Evolutionary conservation across 2,888 invertebrate genomes (phyloP), one percentile per base, ranked within the genome.

Genomic region (Unio pictorum): DNA sequence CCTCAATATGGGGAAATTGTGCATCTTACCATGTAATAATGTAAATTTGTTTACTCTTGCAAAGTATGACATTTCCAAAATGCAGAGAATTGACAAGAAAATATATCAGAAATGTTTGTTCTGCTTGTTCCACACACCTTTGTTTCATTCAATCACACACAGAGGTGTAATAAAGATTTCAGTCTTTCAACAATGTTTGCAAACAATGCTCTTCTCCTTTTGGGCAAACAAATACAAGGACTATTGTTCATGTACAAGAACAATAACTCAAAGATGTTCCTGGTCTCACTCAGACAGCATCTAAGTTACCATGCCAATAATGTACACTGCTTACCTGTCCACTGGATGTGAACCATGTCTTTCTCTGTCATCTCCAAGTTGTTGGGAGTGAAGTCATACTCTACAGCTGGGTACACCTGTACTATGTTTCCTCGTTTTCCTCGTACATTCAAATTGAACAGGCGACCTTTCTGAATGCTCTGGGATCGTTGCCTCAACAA

Each of bases 341-440:
- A 89, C 77, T 89, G 89, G 15, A 89, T 80, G 71, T 89, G 88
- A 17, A 89, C 82, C 8, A 86, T 68, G 68, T 89, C 89, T 18
- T 69, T 67, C 45, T 66, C 66, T 11, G 62, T 74, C 6, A 88
- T 69, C 6, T 67, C 63, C 20, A 89, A 76, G 18, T 72, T 69
- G 63, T 82, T 86, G 7, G 89, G 89, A 18, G 79, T 73, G 73
- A 89, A 89, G 75, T 89, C 89, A 71, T 89, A 89, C 68, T 89
- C 88, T 17, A 89, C 88, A 26, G 88, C 88, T 18, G 89, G 89
- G 74, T 87, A 89, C 45, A 82, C 81, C 74, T 89, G 89, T 18
- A 88, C 88, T 58, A 88, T 89, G 71, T 89, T 89, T 23, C 89
- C 89, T 61, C 89, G 72, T 74, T 89, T 89, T 3, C 89, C 89